These are phyloP conservation scores for Narcine bancroftii DNA, from an alignment of 2,113 vertebrate genomes.

Conservation along the genomic window DNA sequence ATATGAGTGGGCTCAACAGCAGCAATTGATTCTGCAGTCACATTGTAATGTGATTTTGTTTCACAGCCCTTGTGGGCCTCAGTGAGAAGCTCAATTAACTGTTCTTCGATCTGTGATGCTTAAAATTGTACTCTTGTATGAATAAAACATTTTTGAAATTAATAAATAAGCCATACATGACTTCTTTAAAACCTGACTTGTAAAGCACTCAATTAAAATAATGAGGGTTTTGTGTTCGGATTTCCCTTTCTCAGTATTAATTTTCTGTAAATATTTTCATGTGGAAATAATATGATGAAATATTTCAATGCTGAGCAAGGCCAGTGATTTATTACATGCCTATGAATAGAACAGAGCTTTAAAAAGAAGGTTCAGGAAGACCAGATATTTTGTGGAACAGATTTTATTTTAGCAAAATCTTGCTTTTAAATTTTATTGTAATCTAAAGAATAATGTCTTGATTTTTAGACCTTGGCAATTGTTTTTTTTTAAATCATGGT, in stretches of 20 bases:
- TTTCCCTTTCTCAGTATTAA: not conserved
- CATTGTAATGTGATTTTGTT: not conserved
- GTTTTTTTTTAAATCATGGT: too few relatives aligned
- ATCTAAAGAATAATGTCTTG: too few relatives aligned
- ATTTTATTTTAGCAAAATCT: not conserved
- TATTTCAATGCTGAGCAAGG: not conserved
- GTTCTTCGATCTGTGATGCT: not conserved
- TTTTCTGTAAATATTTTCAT: not conserved
- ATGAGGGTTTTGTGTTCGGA: not conserved
- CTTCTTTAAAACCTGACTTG: not conserved
- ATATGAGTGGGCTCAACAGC: not conserved
- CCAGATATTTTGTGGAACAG: not conserved
- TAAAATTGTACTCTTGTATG: not conserved
- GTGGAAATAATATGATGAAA: not conserved
- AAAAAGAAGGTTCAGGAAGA: not conserved
- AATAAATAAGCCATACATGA: not conserved
- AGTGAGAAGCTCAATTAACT: not conserved
- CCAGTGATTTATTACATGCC: not conserved
- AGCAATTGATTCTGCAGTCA: not conserved
- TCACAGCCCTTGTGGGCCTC: not conserved
- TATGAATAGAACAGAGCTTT: not conserved
- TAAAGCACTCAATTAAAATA: not conserved
- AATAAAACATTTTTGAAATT: not conserved
- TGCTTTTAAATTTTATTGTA: not conserved
- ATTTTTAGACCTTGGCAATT: too few relatives aligned